Evolutionary conservation across 2,888 invertebrate genomes (phyloP).

Genomic region (Nemotelus pantherinus): DNA sequence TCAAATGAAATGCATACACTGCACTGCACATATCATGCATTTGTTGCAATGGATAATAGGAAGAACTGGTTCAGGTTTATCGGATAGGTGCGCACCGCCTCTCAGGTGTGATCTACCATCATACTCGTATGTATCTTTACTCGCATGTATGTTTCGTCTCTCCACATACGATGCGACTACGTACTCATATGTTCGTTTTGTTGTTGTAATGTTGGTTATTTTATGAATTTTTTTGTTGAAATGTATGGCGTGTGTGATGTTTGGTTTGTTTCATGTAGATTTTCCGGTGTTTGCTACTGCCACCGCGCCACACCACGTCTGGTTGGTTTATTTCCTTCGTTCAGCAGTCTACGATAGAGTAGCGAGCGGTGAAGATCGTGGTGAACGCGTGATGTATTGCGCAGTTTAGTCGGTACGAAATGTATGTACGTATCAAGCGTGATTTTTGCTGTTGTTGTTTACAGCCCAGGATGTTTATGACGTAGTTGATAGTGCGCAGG

Average conservation of each 20-base stretch:
- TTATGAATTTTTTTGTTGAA: conserved; percentile 16
- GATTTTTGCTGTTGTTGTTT: conserved; percentile 1
- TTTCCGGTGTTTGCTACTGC: conserved; percentile 15
- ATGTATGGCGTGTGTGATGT: conserved; percentile 21
- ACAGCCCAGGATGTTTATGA: neutral
- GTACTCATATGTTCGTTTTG: neutral
- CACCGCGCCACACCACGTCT: conserved; percentile 1
- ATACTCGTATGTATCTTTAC: too few relatives aligned
- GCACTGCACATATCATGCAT: neutral
- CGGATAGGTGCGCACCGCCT: neutral
- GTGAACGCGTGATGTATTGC: neutral
- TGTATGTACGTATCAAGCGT: conserved; percentile 1
- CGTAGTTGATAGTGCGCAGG: conserved; percentile 18
- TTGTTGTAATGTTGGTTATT: neutral
- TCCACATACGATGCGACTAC: too few relatives aligned
- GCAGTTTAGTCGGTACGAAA: neutral
- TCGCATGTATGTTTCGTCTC: too few relatives aligned
- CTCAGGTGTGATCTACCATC: conserved; percentile 5
- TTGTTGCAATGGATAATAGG: neutral
- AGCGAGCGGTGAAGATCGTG: conserved; percentile 29
- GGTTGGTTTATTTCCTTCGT: conserved; percentile 18
- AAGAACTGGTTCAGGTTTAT: conserved; percentile 23
- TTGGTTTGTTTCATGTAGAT: conserved; percentile 11
- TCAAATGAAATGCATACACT: neutral
- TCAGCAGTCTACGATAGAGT: conserved; percentile 14